Base-by-base conservation (phyloP, 2,113 vertebrate genomes). In the Oncorhynchus mykiss region DNA sequence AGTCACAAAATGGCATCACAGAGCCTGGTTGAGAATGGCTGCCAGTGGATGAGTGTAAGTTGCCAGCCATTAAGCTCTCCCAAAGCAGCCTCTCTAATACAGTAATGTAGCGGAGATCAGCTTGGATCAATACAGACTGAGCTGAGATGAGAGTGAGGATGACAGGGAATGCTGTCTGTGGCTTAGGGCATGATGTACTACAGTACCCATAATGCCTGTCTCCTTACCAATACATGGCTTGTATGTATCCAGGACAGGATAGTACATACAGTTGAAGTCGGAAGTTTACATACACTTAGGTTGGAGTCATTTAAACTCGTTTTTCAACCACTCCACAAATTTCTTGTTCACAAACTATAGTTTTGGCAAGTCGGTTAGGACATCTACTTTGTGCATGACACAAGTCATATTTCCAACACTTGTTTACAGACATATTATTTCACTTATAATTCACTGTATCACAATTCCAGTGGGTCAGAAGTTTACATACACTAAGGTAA, bases 21-120 rank as follows among this genome's bases (percentile, higher is more conserved):
- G 11, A 54, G 45, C 4, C 18, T 2, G n/a, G 59, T 16, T 62
- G 59, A 9, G 16, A 57, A 51, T 66, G 51, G 13, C 59, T 24
- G 12, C 27, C 11, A 65, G 24, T 74, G 31, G 29, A 65, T 66
- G 45, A 34, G 34, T 16, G 49, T 13, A 2, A 22, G 59, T 24
- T 62, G 59, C 20, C 18, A 80, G 65, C 39, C 2, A 18, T 76
- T 80, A 72, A 70, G 59, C 59, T 62, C n/a, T 9, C n/a, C 59
- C n/a, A 62, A 62, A 62, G 59, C 9, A 16, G 59, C n/a, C 59
- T 62, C n/a, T 8, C n/a, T 62, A 62, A 62, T n/a, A 62, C 59
- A 62, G 59, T 62, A 62, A 24, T 62, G 59, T 5, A 62, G n/a
- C 20, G 7, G 59, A 62, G 59, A 62, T 62, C 59, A n/a, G n/a